Conservation (phyloP, 2,797 vertebrate genomes). For the Sebastes diploproa region DNA sequence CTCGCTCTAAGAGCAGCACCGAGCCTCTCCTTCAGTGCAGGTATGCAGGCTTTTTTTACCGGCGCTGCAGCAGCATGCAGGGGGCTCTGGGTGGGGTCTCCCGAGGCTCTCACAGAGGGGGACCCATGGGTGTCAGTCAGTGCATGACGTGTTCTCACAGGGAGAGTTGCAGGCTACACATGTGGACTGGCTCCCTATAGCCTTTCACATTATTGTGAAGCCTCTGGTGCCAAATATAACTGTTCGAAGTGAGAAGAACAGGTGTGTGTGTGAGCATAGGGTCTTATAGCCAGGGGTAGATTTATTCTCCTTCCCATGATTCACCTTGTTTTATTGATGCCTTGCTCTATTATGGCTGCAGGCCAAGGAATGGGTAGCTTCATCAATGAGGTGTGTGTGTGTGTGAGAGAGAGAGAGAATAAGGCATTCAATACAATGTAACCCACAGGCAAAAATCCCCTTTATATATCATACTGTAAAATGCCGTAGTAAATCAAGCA, state of each 20-base stretch:
- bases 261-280: conserved; percentile 7
- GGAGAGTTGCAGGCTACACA: conserved; percentile 2
- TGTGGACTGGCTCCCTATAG: not conserved
- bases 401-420: not conserved
- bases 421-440: not conserved
- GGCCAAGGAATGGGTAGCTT: not conserved
- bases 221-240: not conserved
- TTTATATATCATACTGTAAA: not conserved
- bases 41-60: not conserved
- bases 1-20: not conserved
- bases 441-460: not conserved
- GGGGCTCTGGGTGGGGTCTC: conserved; percentile 50
- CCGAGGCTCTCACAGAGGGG: not conserved
- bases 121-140: not conserved
- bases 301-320: not conserved
- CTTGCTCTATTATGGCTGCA: not conserved
- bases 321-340: not conserved
- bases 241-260: not conserved
- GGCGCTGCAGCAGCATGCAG: conserved; percentile 19
- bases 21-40: not conserved
- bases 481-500: not conserved
- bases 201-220: not conserved
- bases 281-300: no score
- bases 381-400: not conserved
- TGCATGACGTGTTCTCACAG: not conserved